These are phyloP conservation scores for Eurytoma californica DNA, from an alignment of 2,888 invertebrate species.

Conservation along the genomic window DNA sequence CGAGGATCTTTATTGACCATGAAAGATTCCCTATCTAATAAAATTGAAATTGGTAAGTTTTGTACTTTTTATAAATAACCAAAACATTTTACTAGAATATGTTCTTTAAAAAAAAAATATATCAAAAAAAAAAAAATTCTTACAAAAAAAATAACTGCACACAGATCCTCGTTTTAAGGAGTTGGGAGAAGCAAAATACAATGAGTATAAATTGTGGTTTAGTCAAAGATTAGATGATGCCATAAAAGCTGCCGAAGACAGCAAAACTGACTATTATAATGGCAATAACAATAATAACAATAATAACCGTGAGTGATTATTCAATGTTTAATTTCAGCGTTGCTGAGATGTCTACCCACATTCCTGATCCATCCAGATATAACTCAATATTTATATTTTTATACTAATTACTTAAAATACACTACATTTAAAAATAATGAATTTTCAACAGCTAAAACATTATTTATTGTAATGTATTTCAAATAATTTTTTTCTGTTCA, in stretches of 20 bases:
- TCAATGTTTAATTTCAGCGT: slow-evolving; percentile 46
- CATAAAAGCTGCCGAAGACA: slow-evolving; percentile 84
- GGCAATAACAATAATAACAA: slow-evolving; percentile 60
- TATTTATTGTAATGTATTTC: too few relatives aligned
- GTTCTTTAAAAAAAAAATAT: background rate
- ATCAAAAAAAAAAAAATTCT: background rate
- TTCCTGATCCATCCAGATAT: slow-evolving; percentile 33
- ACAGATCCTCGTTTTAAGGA: slow-evolving; percentile 88
- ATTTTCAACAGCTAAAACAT: too few relatives aligned
- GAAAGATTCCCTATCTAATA: slow-evolving; percentile 83
- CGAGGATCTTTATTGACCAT: slow-evolving; percentile 84
- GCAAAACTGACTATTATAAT: slow-evolving; percentile 46
- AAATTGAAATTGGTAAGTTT: slow-evolving; percentile 84
- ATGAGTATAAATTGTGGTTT: slow-evolving; percentile 87
- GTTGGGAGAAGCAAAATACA: slow-evolving; percentile 83
- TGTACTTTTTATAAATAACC: background rate
- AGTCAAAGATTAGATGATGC: slow-evolving; percentile 89
- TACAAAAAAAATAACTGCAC: slow-evolving; percentile 37
- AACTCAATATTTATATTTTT: slow-evolving; percentile 3
- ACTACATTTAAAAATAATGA: too few relatives aligned
- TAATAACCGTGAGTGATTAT: slow-evolving; percentile 65
- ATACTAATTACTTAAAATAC: slow-evolving; percentile 12
- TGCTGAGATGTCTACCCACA: slow-evolving; percentile 24
- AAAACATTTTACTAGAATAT: background rate
- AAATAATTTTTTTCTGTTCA: too few relatives aligned